phyloP scores from a whole-genome alignment of 2,113 vertebrate species.

The Salvelinus alpinus region DNA sequence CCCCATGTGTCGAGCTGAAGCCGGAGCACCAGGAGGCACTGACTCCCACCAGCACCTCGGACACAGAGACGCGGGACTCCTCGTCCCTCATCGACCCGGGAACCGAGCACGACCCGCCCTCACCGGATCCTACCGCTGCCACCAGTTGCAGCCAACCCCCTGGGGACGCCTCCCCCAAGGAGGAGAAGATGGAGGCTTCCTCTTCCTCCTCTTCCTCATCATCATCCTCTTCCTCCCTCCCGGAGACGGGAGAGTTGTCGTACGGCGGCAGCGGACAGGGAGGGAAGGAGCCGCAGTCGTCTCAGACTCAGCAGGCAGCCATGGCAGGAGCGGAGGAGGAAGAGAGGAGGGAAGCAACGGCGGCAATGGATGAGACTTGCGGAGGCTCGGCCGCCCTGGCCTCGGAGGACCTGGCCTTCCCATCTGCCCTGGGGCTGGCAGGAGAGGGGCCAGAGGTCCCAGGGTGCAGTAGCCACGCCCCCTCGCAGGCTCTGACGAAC shows the following conservation, averaged over 20 bases:
- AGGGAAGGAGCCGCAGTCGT: slow-evolving; percentile 55
- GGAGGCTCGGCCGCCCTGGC: slow-evolving; percentile 54
- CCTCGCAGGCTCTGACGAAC: slow-evolving; percentile 76
- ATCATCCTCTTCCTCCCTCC: slow-evolving; percentile 74
- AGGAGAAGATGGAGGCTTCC: slow-evolving; percentile 86
- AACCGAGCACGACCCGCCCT: slow-evolving; percentile 94
- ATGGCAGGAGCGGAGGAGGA: slow-evolving; percentile 32
- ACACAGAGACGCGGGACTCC: slow-evolving; percentile 96
- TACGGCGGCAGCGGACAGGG: slow-evolving; percentile 47
- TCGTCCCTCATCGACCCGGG: slow-evolving; percentile 97
- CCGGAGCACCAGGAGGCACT: slow-evolving; percentile 84
- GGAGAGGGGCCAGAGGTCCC: slow-evolving; percentile 79
- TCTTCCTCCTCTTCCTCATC: slow-evolving; percentile 78
- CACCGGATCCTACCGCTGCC: slow-evolving; percentile 78
- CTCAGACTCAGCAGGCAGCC: slow-evolving; percentile 17
- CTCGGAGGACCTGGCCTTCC: slow-evolving; percentile 81
- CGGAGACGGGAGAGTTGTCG: slow-evolving; percentile 74
- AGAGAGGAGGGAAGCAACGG: slow-evolving; percentile 21
- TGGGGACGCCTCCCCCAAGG: slow-evolving; percentile 75
- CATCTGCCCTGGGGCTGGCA: slow-evolving; percentile 76
- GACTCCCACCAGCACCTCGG: slow-evolving; percentile 93
- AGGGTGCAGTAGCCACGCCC: slow-evolving; percentile 80
- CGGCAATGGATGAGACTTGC: slow-evolving; percentile 67
- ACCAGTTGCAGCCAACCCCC: slow-evolving; percentile 57
- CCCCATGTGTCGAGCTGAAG: slow-evolving; percentile 74